phyloP scores from a whole-genome alignment of 1,140 invertebrate species.

The Drosophila bifasciata region DNA sequence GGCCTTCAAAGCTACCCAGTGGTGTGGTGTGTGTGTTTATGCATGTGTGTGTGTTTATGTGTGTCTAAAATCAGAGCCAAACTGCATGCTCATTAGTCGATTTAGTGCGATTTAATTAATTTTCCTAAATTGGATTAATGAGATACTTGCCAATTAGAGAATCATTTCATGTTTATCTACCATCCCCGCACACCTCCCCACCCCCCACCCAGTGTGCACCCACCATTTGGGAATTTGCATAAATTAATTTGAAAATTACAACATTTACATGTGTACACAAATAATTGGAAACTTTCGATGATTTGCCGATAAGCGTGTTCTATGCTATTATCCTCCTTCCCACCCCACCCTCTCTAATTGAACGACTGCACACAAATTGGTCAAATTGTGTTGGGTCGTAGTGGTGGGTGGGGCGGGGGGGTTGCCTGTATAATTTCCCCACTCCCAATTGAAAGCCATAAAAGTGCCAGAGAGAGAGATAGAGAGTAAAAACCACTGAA shows the following conservation, averaged over 20 bases:
- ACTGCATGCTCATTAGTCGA: slow-evolving; percentile 70
- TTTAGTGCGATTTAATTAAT: slow-evolving; percentile 74
- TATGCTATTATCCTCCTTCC: too few species aligned
- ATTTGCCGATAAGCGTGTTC: slow-evolving; percentile 61
- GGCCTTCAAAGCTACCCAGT: slow-evolving; percentile 32
- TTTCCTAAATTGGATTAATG: slow-evolving; percentile 79
- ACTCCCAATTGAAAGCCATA: slow-evolving; percentile 27
- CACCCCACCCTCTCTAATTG: slow-evolving; percentile 29
- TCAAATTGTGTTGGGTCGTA: slow-evolving; percentile 20
- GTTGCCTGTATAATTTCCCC: slow-evolving; percentile 30
- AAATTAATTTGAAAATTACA: slow-evolving; percentile 68
- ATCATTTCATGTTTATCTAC: slow-evolving; percentile 50
- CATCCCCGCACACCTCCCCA: too few species aligned
- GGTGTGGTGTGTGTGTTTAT: too few species aligned
- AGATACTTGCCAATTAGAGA: slow-evolving; percentile 70
- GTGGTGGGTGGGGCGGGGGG: not conserved
- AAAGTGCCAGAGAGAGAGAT: slow-evolving; percentile 40
- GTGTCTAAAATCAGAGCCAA: slow-evolving; percentile 49
- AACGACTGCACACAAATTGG: slow-evolving; percentile 47
- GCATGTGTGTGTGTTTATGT: not conserved
- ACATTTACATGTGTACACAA: slow-evolving; percentile 62
- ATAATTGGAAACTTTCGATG: slow-evolving; percentile 66
- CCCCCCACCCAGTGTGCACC: too few species aligned
- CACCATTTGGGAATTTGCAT: slow-evolving; percentile 61
- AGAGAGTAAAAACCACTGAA: slow-evolving; percentile 29